Evolutionary conservation across 2,113 vertebrate genomes (phyloP).

Genomic region (Montifringilla adamsi): DNA sequence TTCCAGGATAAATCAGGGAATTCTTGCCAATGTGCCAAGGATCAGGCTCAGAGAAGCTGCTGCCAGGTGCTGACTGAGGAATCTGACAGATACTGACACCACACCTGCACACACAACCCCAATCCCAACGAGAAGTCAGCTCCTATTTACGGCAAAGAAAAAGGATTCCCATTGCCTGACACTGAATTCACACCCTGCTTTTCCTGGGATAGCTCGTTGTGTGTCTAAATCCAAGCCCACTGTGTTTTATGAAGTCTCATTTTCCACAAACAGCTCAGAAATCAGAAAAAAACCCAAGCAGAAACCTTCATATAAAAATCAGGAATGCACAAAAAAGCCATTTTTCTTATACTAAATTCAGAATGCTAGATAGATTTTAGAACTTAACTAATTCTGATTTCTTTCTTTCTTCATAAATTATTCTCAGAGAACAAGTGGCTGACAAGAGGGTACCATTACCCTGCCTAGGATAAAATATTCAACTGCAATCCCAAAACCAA

Average conservation of each 20-base stretch:
- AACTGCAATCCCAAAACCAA: conserved; percentile 2
- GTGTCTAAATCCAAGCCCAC: neutral
- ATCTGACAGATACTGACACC: neutral
- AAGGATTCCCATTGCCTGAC: neutral
- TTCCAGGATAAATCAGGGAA: neutral
- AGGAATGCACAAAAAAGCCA: neutral
- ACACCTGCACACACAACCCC: neutral
- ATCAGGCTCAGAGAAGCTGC: neutral
- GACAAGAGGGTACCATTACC: neutral
- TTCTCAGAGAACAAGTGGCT: neutral
- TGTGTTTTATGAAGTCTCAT: neutral
- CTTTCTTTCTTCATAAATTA: neutral
- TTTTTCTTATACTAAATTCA: neutral
- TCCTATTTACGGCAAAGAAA: neutral
- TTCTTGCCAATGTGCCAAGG: neutral
- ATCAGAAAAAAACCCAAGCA: accelerated
- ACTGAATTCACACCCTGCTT: neutral
- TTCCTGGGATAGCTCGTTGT: neutral
- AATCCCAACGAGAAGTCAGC: neutral
- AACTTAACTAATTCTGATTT: neutral
- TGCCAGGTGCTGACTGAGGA: neutral
- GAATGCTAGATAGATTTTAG: neutral
- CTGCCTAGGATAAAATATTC: neutral
- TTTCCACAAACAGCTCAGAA: neutral
- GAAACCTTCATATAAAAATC: neutral